A percentile compares a stretch with the other conserved stretches of the same genome.
Conservation (phyloP, 2,888 invertebrate genomes). For the Molorchus minor region DNA sequence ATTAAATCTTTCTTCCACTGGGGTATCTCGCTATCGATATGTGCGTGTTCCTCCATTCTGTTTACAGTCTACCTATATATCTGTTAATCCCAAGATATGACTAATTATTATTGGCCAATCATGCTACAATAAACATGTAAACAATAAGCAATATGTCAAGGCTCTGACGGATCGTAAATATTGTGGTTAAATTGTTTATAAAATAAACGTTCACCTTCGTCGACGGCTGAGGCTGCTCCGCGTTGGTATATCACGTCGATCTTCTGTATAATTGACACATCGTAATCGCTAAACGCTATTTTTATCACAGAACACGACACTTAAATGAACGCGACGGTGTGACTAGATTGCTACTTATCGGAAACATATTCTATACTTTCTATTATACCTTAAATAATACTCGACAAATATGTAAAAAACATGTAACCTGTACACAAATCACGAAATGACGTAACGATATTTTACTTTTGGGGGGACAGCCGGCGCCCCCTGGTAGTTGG, state of each 20-base stretch:
- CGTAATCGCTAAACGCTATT: slow-evolving; percentile 15
- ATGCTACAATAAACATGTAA: slow-evolving; percentile 12
- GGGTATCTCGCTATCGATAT: slow-evolving; percentile 65
- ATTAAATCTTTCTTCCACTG: slow-evolving; percentile 88
- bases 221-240: slow-evolving; percentile 17
- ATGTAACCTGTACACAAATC: slow-evolving; percentile 39
- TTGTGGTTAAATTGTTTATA: slow-evolving; percentile 10
- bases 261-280: slow-evolving; percentile 18
- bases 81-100: no score
- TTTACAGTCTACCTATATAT: slow-evolving; percentile 8
- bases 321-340: slow-evolving; percentile 20
- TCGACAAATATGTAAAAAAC: slow-evolving; percentile 45
- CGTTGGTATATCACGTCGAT: no score
- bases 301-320: slow-evolving; percentile 18
- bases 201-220: slow-evolving; percentile 12
- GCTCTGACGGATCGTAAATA: slow-evolving; percentile 18
- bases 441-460: slow-evolving; percentile 36
- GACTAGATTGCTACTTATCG: slow-evolving; percentile 40
- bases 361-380: slow-evolving; percentile 44
- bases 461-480: not conserved
- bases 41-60: slow-evolving; percentile 27
- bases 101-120: slow-evolving; percentile 15
- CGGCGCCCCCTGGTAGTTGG: not conserved
- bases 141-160: slow-evolving; percentile 25
- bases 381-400: slow-evolving; percentile 42